A percentile compares a stretch with the other conserved stretches of the same genome.
Conservation (phyloP, 2,888 invertebrate species). For the Gari tellinella region DNA sequence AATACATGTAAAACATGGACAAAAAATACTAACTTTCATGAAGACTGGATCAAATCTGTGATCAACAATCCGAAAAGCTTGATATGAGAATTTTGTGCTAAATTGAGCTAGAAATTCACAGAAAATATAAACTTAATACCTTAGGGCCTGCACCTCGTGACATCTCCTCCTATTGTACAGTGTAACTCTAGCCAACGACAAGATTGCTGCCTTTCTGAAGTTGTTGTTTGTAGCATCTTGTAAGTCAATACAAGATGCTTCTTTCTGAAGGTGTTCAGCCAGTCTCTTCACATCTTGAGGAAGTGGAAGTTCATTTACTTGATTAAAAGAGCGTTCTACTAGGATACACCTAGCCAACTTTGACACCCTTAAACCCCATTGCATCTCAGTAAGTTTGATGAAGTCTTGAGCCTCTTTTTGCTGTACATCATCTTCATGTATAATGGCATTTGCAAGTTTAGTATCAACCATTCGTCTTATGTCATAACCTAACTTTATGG, state of each 20-base stretch:
- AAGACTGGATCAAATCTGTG: no score
- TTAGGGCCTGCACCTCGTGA: slow-evolving; percentile 51
- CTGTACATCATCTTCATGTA: slow-evolving; percentile 13
- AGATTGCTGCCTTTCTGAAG: slow-evolving; percentile 31
- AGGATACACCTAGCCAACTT: slow-evolving; percentile 50
- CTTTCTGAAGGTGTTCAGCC: slow-evolving; percentile 29
- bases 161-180: slow-evolving; percentile 51
- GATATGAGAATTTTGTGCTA: no score
- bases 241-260: slow-evolving; percentile 25
- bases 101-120: no score
- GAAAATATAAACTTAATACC: slow-evolving; percentile 14
- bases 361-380: slow-evolving; percentile 44
- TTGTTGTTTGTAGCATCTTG: slow-evolving; percentile 33
- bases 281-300: slow-evolving; percentile 51
- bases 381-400: slow-evolving; percentile 41
- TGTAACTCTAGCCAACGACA: slow-evolving; percentile 39
- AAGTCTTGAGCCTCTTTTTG: slow-evolving; percentile 48
- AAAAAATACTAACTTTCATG: no score
- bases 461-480: slow-evolving; percentile 32
- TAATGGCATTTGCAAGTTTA: slow-evolving; percentile 43
- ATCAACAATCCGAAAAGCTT: no score
- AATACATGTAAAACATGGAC: no score
- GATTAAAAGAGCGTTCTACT: slow-evolving; percentile 33
- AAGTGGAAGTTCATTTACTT: slow-evolving; percentile 32
- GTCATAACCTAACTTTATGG: slow-evolving; percentile 47